Conservation (phyloP, 2,797 vertebrate species). For the Sparus aurata region DNA sequence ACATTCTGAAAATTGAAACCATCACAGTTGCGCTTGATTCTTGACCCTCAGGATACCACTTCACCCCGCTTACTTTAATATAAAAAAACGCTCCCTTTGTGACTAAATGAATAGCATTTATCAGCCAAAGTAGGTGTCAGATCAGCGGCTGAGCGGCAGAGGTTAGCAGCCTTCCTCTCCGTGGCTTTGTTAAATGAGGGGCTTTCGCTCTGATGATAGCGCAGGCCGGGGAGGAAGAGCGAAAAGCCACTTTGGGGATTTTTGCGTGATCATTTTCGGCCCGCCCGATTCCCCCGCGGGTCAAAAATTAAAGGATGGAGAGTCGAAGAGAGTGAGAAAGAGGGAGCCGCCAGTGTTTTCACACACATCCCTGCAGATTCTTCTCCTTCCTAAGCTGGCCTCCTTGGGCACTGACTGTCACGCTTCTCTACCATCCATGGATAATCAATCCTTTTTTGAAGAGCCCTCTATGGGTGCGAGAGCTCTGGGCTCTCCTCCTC, state of each 20-base stretch:
- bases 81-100: conserved; percentile 51
- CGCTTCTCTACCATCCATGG: conserved; percentile 78
- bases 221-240: conserved; percentile 57
- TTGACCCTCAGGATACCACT: conserved; percentile 48
- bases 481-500: conserved; percentile 67
- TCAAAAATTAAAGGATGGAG: conserved; percentile 63
- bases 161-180: conserved; percentile 60
- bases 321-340: conserved; percentile 53
- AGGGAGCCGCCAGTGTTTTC: conserved; percentile 68
- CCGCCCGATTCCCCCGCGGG: conserved; percentile 80
- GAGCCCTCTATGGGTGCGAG: conserved; percentile 72
- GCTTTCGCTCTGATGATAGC: conserved; percentile 49
- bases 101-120: conserved; percentile 60
- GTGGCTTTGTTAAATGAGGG: conserved; percentile 57
- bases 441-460: conserved; percentile 85
- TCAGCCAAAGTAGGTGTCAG: conserved; percentile 51
- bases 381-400: conserved; percentile 78
- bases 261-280: conserved; percentile 80
- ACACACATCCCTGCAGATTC: conserved; percentile 76
- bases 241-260: conserved; percentile 78
- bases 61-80: conserved; percentile 30
- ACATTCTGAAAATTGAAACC: conserved; percentile 51
- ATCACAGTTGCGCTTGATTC: conserved; percentile 51
- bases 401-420: conserved; percentile 84
- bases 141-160: conserved; percentile 60